phyloP scores from a whole-genome alignment of 2,797 vertebrate species.

The Scolopax rusticola region DNA sequence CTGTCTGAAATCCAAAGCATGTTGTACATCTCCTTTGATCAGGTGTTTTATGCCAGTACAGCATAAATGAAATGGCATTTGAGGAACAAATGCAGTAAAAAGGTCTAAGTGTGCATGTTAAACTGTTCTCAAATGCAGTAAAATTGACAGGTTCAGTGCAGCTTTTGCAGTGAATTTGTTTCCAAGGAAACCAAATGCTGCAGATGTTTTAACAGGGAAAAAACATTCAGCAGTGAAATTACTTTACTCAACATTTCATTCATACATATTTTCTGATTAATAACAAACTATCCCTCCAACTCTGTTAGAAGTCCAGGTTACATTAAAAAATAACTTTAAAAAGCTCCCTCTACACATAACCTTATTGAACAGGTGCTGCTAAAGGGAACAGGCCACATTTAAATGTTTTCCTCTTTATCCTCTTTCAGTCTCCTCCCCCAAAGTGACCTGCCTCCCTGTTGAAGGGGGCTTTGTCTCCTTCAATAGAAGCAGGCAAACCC shows the following conservation, averaged over 20 bases:
- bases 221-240: not conserved
- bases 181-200: conserved; percentile 67
- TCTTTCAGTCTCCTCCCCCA: not conserved
- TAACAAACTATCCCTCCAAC: not conserved
- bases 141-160: conserved; percentile 14
- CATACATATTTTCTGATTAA: not conserved
- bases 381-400: not conserved
- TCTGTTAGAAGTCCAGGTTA: not conserved
- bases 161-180: conserved; percentile 42
- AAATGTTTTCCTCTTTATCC: not conserved
- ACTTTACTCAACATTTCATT: not conserved
- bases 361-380: not conserved
- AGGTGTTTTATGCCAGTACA: not conserved
- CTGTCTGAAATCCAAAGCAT: conserved; percentile 21
- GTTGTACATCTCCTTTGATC: not conserved
- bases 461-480: not conserved
- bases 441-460: not conserved
- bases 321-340: not conserved
- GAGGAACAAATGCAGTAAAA: not conserved
- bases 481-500: not conserved
- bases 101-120: not conserved
- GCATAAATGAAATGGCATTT: not conserved
- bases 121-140: conserved; percentile 28
- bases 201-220: conserved; percentile 43
- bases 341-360: not conserved